A percentile compares a stretch with the other conserved stretches of the same genome.
Conservation (phyloP, 1,140 invertebrate genomes). For the Notospermus geniculatus region DNA sequence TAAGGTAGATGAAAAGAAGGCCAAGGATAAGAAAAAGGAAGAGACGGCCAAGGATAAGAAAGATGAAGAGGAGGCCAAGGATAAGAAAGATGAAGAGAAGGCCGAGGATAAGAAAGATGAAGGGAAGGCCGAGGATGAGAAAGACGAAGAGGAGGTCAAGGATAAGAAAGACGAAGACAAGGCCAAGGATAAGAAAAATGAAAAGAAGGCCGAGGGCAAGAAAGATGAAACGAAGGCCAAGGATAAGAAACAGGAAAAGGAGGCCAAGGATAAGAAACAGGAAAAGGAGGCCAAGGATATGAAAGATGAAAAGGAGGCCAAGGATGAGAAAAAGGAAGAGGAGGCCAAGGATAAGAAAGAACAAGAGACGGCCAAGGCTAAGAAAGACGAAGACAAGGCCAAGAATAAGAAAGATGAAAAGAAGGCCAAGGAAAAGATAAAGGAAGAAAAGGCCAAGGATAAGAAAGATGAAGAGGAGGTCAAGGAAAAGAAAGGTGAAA, state of each 20-base stretch:
- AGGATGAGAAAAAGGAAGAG: conserved; percentile 10
- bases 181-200: no score
- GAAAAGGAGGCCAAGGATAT: no score
- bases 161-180: no score
- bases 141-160: neutral
- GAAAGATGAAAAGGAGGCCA: no score
- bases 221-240: no score
- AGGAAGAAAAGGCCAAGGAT: neutral
- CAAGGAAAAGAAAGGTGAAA: conserved; percentile 3
- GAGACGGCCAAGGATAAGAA: neutral
- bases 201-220: no score
- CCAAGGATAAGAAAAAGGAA: neutral
- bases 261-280: no score
- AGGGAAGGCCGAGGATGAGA: no score
- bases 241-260: neutral
- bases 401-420: conserved; percentile 1
- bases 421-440: neutral
- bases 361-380: no score
- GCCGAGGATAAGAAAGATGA: neutral
- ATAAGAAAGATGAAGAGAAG: no score
- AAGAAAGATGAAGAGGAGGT: neutral
- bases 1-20: neutral
- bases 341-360: neutral
- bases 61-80: neutral
- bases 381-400: no score